phyloP scores from a whole-genome alignment of 23 tunicate genomes.

The Aplidium turbinatum region DNA sequence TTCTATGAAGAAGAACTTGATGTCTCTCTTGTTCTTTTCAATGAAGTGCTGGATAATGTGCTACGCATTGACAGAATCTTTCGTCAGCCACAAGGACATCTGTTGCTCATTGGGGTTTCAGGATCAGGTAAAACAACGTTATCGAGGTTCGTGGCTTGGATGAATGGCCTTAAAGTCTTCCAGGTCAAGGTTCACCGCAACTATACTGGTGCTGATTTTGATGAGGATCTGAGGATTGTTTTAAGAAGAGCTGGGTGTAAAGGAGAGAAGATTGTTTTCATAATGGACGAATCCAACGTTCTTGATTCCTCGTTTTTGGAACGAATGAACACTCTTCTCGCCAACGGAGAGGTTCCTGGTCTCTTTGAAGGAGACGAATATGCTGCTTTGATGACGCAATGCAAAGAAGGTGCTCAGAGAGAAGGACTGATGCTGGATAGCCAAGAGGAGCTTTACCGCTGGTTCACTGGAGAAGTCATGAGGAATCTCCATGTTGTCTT shows the following conservation, averaged over 20 bases:
- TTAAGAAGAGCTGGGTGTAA: slow-evolving; percentile 95
- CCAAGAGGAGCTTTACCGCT: slow-evolving; percentile 93
- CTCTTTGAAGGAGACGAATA: slow-evolving; percentile 98
- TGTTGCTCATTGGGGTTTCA: slow-evolving; percentile 92
- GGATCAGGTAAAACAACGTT: slow-evolving; percentile 98
- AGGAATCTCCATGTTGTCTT: slow-evolving; percentile 95
- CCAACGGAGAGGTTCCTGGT: slow-evolving; percentile 98
- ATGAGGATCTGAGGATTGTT: slow-evolving; percentile 94
- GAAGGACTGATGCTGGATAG: slow-evolving; percentile 98
- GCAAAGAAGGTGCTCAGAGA: slow-evolving; percentile 99
- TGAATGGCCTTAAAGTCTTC: slow-evolving; percentile 93
- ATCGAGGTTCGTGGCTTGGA: slow-evolving; percentile 99
- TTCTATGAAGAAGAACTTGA: slow-evolving; percentile 99
- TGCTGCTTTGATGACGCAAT: slow-evolving; percentile 97
- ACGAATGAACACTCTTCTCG: slow-evolving; percentile 90
- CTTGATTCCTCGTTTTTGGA: slow-evolving; percentile 95
- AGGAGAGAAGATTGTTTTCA: slow-evolving; percentile 95
- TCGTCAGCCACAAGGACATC: slow-evolving; percentile 99
- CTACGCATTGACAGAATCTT: slow-evolving; percentile 95
- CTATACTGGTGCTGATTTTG: slow-evolving; percentile 90
- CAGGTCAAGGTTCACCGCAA: slow-evolving; percentile 99
- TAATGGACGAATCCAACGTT: slow-evolving; percentile 99
- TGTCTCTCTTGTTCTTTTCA: slow-evolving; percentile 97
- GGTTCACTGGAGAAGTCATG: slow-evolving; percentile 99
- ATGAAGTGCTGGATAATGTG: slow-evolving; percentile 95